Base-by-base conservation (phyloP, 2,888 invertebrate genomes). In the Lampropteryx suffumata region DNA sequence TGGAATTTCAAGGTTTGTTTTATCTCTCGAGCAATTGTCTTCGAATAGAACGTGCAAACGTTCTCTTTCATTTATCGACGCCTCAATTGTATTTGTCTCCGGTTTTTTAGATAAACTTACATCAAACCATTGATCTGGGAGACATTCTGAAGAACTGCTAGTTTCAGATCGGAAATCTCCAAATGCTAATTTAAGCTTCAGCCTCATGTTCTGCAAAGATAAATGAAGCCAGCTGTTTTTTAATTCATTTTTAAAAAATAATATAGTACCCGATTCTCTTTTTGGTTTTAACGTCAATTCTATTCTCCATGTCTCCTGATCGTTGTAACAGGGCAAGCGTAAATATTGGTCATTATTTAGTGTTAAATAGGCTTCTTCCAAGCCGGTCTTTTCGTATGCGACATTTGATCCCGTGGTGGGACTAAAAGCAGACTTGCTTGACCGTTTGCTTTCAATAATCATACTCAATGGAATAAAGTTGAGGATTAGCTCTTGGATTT, bases 381-480 rank as follows among this genome's bases (percentile, higher is more conserved):
- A 65, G 46, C 66, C 71, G 5, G 83, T 80, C 48, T 76, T 79
- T 57, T 89, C 83, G 49, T 86, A 90, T 8, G 76, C 84, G 34
- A 90, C 73, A 59, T 90, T 87, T 1, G 77, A 78, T 45, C 73
- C 77, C 29, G 69, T 64, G 17, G 43, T 73, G 1, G 90, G 90
- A 49, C 60, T 61, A 30, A 77, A 78, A 54, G 72, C 66, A 0
- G 65, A 58, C 33, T 50, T 56, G 11, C 43, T 63, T 27, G 40
- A 35, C 6, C 33, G 34, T 66, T 67, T 49, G 73, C 32, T 50
- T 17, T 49, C 69, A 21, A 75, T 62, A 14, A 67, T 64, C 57
- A 89, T 67, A 43, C 67, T 69, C 28, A 91, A 57, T 1, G 84
- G 82, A 29, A 77, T 80, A 59, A 91, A 91, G 64, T 91, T 91